Evolutionary conservation across 2,888 invertebrate genomes (phyloP), one percentile per base, ranked within the genome.

Genomic region (Leptodirus hochenwartii): DNA sequence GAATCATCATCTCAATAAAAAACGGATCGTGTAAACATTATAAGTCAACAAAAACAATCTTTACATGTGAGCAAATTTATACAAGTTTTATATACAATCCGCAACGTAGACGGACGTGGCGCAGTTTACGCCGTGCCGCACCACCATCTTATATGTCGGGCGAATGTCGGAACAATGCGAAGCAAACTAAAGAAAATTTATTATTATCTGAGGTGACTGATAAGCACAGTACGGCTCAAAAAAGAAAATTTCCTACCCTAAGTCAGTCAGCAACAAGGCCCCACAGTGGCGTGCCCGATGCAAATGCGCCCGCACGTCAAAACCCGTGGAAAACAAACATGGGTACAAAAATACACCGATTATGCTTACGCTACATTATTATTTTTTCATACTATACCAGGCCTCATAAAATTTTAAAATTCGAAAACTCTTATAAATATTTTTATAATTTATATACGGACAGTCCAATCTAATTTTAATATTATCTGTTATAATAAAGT

Each of bases 261-360:
- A 51, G 46, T 53, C 53, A 53, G 53, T 53, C 53, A 46, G 46
- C 46, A 44, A 47, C 47, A 41, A 39, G 38, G 37, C 42, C 41
- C 29, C 33, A 29, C n/a, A n/a, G n/a, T n/a, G n/a, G n/a, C 29
- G 29, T 29, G 25, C 20, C 32, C 15, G 14, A 23, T 31, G 26
- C 38, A 41, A 25, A 27, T n/a, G 39, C 43, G 47, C 49, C 46
- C 48, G 46, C 49, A 39, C 41, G 28, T 40, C 41, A 43, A 38
- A 31, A 15, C 41, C 41, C 45, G 47, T n/a, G 49, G 42, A 39
- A 48, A 46, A 51, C 51, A 54, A 53, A 49, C 46, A 47, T 51
- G 53, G 54, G 53, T 55, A 56, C 54, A 56, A 56, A 56, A 55
- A 56, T 56, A 55, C 56, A 54, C 54, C 52, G 50, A 56, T 51